These are phyloP conservation scores for Magallana ariakensis DNA, from an alignment of 1,140 invertebrate species.

Conservation along the genomic window DNA sequence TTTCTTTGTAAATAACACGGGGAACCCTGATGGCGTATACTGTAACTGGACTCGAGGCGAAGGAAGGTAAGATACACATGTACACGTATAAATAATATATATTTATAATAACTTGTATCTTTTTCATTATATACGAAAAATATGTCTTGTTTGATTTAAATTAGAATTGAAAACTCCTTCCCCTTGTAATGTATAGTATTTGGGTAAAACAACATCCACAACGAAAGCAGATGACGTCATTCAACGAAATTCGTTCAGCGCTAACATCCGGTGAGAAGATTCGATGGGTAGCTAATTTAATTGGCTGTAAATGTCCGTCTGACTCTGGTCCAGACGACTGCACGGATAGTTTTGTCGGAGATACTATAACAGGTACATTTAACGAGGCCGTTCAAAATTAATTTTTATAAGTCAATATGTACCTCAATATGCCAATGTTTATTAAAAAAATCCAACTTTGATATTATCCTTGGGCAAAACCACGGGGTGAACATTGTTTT, in stretches of 20 bases:
- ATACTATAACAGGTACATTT: slow-evolving; percentile 7
- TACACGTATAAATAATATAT: too few species aligned
- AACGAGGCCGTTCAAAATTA: too few species aligned
- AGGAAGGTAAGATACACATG: neutral
- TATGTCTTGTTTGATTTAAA: neutral
- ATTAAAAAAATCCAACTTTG: too few species aligned
- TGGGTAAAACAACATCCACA: neutral
- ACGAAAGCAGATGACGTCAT: neutral
- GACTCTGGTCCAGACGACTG: neutral
- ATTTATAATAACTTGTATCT: too few species aligned
- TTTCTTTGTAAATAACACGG: slow-evolving; percentile 6
- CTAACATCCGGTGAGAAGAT: neutral
- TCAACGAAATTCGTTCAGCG: neutral
- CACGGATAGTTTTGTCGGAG: neutral
- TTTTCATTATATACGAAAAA: too few species aligned
- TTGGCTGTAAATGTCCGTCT: neutral
- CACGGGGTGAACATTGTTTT: too few species aligned
- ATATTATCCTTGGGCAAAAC: too few species aligned
- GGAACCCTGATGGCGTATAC: neutral
- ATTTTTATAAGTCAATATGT: too few species aligned
- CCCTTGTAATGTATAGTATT: neutral
- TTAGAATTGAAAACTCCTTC: neutral
- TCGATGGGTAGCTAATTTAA: neutral
- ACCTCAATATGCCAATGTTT: too few species aligned
- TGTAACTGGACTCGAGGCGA: slow-evolving; percentile 4